Base-by-base conservation (phyloP, 2,797 vertebrate genomes). In the Etheostoma nigrum region DNA sequence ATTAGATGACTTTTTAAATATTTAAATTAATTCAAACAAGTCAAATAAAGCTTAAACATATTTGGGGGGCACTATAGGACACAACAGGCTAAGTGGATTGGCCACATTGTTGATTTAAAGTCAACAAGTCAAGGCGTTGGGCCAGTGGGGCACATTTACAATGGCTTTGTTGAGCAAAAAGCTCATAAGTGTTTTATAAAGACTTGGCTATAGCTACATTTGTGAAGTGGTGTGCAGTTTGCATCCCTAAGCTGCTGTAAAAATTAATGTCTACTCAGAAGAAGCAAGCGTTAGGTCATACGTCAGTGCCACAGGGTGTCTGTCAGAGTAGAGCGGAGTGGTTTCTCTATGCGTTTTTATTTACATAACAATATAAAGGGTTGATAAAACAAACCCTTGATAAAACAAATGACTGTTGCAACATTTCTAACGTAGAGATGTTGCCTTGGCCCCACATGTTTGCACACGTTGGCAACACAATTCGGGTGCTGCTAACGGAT, bases 121-220 rank as follows among this genome's bases (percentile, higher is more conserved):
- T 71, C 23, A 66, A 44, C 15, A 49, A 60, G 53, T 27, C 57
- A 71, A 78, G 51, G 57, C 2, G 9, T 18, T 59, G 30, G 16
- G 40, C 47, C 45, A 65, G 5, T 67, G 45, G 40, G 45, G 27
- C 63, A 66, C 27, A 69, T 72, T 49, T 62, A 58, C 67, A 72
- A 14, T 45, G 10, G 67, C 36, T 72, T 65, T 27, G 19, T 45
- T 40, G 48, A 63, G 48, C 4, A 33, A 79, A 68, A 40, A 23
- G 25, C 59, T 77, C 51, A 52, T 65, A 65, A 71, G 23, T 12
- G 14, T 82, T 61, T 67, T 86, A 67, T 45, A 68, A 83, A 68
- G 27, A 59, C 58, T 77, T 72, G 76, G 67, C 70, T 52, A 23
- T 42, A 42, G 33, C 66, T 9, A 61, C 48, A 48, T 73, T 79